Evolutionary conservation across 2,888 invertebrate genomes (phyloP).

Genomic region (Nephrotoma appendiculata): DNA sequence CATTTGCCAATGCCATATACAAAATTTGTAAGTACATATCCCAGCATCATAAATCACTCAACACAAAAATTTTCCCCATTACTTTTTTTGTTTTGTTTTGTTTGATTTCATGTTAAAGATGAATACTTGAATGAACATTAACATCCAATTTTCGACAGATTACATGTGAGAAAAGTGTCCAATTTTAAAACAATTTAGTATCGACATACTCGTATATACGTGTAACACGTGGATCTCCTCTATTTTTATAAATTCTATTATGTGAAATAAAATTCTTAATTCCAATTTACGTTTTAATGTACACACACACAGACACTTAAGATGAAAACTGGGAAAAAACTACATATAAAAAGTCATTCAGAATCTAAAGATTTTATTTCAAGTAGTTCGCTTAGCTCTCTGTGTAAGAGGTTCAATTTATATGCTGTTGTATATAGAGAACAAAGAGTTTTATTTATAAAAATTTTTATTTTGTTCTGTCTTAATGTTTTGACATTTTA

Average conservation of each 20-base stretch:
- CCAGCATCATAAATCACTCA: neutral
- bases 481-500: neutral
- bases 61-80: neutral
- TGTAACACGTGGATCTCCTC: neutral
- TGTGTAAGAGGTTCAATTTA: neutral
- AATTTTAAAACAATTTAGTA: neutral
- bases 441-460: neutral
- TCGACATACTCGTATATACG: neutral
- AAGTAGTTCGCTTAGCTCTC: neutral
- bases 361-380: neutral
- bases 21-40: neutral
- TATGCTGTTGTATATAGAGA: neutral
- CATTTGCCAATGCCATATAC: neutral
- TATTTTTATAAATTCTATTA: neutral
- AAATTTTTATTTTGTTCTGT: neutral
- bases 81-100: neutral
- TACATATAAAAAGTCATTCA: neutral
- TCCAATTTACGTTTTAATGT: neutral
- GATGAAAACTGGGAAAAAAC: neutral
- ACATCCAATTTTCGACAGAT: neutral
- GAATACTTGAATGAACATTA: neutral
- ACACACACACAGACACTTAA: neutral
- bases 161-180: neutral
- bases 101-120: neutral
- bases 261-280: too few relatives aligned